Percentiles rank a stretch among this genome's conserved stretches.
Evolutionary conservation across 2,888 invertebrate genomes (phyloP).

Genomic region (Capitulum mitella): DNA sequence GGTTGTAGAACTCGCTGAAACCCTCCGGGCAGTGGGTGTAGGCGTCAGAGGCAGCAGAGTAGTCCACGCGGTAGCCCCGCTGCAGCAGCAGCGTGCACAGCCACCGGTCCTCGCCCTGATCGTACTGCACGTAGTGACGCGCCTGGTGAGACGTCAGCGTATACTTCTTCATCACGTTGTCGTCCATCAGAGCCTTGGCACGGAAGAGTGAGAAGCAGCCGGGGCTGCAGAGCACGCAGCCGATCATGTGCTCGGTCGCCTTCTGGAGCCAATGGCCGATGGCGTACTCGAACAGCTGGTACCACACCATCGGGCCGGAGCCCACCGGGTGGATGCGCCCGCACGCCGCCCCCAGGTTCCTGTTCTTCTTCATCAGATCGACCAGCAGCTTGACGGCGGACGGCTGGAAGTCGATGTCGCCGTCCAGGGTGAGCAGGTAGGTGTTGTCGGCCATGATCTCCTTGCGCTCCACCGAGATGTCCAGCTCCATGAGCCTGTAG

Average conservation of each 20-base stretch:
- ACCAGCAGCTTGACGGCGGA: constrained; percentile 87
- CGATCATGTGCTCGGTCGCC: constrained; percentile 99
- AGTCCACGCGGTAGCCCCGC: constrained; percentile 95
- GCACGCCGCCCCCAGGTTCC: constrained; percentile 92
- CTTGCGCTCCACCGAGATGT: constrained; percentile 85
- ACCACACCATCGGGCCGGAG: constrained; percentile 97
- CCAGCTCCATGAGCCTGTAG: constrained; percentile 86
- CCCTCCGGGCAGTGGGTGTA: constrained; percentile 96
- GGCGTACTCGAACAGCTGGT: constrained; percentile 98
- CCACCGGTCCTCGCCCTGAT: constrained; percentile 99
- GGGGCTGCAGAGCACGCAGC: constrained; percentile 97
- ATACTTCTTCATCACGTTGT: constrained; percentile 95
- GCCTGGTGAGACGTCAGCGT: constrained; percentile 86
- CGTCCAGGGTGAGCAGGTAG: constrained; percentile 86
- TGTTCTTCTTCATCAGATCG: constrained; percentile 97
- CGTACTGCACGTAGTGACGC: constrained; percentile 95
- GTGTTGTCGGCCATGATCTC: constrained; percentile 95
- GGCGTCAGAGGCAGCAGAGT: constrained; percentile 98
- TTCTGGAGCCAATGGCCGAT: constrained; percentile 99
- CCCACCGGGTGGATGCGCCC: constrained; percentile 98
- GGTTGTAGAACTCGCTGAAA: constrained; percentile 97
- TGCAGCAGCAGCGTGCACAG: constrained; percentile 91
- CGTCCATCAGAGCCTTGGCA: constrained; percentile 96
- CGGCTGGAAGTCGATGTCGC: constrained; percentile 96
- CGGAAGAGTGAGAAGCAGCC: constrained; percentile 96